Conservation (phyloP, 2,113 vertebrate genomes). For the Scomber japonicus region DNA sequence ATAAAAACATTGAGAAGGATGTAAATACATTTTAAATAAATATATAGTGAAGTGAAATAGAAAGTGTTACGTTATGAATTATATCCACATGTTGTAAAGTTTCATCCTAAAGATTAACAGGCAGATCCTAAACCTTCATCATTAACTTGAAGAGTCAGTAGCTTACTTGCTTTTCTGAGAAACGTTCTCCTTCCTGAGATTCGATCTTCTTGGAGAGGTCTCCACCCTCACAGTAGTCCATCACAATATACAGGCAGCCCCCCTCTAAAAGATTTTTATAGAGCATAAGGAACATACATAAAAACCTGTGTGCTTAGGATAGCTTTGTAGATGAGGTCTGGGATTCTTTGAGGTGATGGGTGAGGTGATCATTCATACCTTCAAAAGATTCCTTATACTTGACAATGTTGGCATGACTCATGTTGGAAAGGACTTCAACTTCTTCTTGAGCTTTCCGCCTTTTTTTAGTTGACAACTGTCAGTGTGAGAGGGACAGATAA, state of each 20-base stretch:
- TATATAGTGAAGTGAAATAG: neutral
- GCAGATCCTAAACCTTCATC: neutral
- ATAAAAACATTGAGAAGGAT: neutral
- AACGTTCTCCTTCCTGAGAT: conserved; percentile 93
- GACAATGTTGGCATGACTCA: conserved; percentile 91
- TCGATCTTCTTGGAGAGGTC: conserved; percentile 98
- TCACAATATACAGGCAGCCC: conserved; percentile 92
- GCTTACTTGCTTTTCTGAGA: conserved; percentile 94
- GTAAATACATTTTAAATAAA: neutral
- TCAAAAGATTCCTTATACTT: conserved; percentile 98
- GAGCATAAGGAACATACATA: neutral
- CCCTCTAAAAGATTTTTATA: conserved; percentile 83
- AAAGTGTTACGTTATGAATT: neutral
- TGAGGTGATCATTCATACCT: conserved; percentile 83
- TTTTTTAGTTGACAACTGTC: conserved; percentile 96
- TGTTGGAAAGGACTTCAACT: conserved; percentile 90
- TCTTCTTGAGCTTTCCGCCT: conserved; percentile 97
- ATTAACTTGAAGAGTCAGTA: neutral
- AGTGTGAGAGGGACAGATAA: neutral
- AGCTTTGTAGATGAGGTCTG: neutral
- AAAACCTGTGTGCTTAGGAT: neutral
- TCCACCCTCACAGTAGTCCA: conserved; percentile 87
- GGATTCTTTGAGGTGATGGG: neutral
- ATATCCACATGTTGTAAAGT: neutral
- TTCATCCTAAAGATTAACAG: neutral